Conservation (phyloP, 2,797 vertebrate genomes). For the Neoniphon sammara region DNA sequence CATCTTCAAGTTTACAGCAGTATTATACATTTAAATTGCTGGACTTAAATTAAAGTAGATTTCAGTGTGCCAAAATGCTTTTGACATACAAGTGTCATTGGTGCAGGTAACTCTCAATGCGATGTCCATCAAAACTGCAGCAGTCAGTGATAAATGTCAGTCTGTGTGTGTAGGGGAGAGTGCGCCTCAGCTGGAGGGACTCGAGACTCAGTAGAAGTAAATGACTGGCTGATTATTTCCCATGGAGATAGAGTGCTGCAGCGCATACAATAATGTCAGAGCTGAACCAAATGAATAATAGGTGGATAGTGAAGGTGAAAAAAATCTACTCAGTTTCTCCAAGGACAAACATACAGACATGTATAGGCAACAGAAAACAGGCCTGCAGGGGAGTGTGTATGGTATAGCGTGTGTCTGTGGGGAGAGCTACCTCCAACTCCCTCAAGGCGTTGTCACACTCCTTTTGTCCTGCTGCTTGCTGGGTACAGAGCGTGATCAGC, state of each 20-base stretch:
- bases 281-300: conserved; percentile 16
- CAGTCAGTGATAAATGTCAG: conserved; percentile 8
- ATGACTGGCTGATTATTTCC: conserved; percentile 20
- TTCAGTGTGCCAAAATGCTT: conserved; percentile 30
- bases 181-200: conserved; percentile 7
- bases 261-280: background rate
- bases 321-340: background rate
- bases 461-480: conserved; percentile 97
- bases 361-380: conserved; percentile 27
- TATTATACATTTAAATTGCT: conserved; percentile 18
- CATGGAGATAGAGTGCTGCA: conserved; percentile 16
- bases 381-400: conserved; percentile 13
- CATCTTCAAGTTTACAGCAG: conserved; percentile 4
- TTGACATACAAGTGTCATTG: conserved; percentile 5
- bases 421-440: conserved; percentile 91
- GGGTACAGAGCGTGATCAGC: conserved; percentile 96
- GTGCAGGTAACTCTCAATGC: conserved; percentile 8
- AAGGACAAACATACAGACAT: conserved; percentile 28
- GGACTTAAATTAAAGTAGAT: background rate
- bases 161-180: background rate
- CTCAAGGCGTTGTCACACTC: conserved; percentile 98
- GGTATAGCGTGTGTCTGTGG: conserved; percentile 28
- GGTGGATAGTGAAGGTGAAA: background rate
- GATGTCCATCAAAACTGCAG: conserved; percentile 22
- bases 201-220: conserved; percentile 20